Evolutionary conservation across 2,113 vertebrate genomes (phyloP).

Genomic region (Ifrita kowaldi): DNA sequence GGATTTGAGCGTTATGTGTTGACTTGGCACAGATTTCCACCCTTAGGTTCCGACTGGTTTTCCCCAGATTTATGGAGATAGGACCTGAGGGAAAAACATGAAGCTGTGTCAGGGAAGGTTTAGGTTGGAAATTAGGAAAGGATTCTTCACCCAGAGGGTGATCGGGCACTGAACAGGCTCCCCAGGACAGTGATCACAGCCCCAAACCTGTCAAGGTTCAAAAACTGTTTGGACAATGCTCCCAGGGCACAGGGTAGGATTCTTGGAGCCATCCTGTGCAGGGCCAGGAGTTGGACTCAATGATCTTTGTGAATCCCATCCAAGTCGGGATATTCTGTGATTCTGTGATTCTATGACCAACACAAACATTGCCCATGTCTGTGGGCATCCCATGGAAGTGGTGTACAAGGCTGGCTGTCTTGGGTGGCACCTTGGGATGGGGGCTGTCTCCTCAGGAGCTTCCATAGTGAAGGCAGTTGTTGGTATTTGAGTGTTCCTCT

Average conservation of each 20-base stretch:
- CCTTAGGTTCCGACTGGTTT: not conserved
- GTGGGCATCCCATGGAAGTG: fast-evolving
- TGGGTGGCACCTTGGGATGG: no score
- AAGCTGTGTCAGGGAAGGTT: not conserved
- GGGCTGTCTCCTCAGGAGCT: not conserved
- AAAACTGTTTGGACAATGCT: not conserved
- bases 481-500: not conserved
- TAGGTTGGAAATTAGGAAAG: not conserved
- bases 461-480: not conserved
- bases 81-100: not conserved
- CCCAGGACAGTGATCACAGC: not conserved
- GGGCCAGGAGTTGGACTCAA: fast-evolving
- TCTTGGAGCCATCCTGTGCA: not conserved
- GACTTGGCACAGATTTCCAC: not conserved
- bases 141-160: not conserved
- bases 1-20: not conserved
- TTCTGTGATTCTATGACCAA: not conserved
- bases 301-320: not conserved
- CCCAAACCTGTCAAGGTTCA: not conserved
- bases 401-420: not conserved
- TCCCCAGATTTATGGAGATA: not conserved
- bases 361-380: not conserved
- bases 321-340: not conserved
- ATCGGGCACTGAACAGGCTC: not conserved
- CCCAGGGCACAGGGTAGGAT: not conserved